Evolutionary conservation across 2,888 invertebrate species (phyloP).

Genomic region (Caenorhabditis wallacei): DNA sequence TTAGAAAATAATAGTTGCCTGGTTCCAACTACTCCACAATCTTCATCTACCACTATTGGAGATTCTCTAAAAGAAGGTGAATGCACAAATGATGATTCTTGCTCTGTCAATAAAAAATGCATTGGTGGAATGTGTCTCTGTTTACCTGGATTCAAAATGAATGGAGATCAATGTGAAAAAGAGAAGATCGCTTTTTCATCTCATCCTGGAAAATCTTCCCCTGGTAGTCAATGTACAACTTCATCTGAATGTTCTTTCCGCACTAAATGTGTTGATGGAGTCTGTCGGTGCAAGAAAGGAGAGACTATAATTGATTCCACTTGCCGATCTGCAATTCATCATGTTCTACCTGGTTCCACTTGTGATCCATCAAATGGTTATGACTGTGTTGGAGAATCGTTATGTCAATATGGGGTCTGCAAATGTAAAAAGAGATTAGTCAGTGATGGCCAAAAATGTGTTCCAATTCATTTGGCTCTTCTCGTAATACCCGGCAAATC

Average conservation of each 20-base stretch:
- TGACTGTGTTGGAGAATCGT: constrained; percentile 78
- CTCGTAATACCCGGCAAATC: constrained; percentile 75
- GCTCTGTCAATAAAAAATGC: constrained; percentile 75
- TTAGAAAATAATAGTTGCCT: constrained; percentile 41
- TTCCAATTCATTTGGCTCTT: constrained; percentile 66
- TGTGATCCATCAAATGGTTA: constrained; percentile 80
- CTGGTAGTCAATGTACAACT: constrained; percentile 76
- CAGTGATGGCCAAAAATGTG: constrained; percentile 77
- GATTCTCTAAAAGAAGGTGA: not conserved
- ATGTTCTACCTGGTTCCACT: constrained; percentile 74
- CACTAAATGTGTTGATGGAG: constrained; percentile 79
- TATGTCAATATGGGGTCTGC: constrained; percentile 76
- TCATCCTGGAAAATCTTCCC: constrained; percentile 50
- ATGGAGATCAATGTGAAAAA: constrained; percentile 21
- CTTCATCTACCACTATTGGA: constrained; percentile 23
- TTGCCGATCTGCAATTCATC: constrained; percentile 76
- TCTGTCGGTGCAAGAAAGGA: constrained; percentile 79
- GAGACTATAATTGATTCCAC: constrained; percentile 80
- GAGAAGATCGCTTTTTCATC: constrained; percentile 37
- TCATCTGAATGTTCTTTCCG: constrained; percentile 78
- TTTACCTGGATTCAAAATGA: constrained; percentile 33
- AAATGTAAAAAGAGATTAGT: constrained; percentile 76
- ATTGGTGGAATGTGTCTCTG: constrained; percentile 40
- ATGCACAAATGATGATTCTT: constrained; percentile 63
- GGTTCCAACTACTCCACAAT: not conserved